Conservation (phyloP, 2,797 vertebrate genomes). For the Clarias platycephalus region DNA sequence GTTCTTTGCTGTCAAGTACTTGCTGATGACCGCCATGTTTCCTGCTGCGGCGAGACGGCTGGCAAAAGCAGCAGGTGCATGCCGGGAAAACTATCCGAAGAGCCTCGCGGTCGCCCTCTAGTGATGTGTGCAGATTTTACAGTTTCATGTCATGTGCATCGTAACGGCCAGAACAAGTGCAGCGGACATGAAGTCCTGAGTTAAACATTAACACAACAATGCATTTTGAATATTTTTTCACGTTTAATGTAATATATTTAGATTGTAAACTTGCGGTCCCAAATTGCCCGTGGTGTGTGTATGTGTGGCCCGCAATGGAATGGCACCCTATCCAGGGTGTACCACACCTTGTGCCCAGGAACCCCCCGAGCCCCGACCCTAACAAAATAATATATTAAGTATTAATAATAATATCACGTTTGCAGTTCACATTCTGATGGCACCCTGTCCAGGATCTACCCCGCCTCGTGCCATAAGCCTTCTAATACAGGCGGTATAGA, state of each 20-base stretch:
- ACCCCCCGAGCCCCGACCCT: too few species aligned
- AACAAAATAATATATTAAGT: too few species aligned
- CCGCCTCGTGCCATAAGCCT: too few species aligned
- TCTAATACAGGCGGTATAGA: too few species aligned
- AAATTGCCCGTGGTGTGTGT: too few species aligned
- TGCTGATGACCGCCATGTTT: slow-evolving; percentile 90
- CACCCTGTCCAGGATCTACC: too few species aligned
- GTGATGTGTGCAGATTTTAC: not conserved
- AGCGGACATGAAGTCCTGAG: not conserved
- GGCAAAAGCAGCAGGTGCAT: not conserved
- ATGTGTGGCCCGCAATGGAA: too few species aligned
- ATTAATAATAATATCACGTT: not conserved
- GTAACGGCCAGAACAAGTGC: too few species aligned
- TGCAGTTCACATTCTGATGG: not conserved
- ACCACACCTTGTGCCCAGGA: too few species aligned
- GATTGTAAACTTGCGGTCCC: not conserved
- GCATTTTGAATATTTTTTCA: not conserved
- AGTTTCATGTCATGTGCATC: not conserved
- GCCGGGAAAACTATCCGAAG: slow-evolving; percentile 8
- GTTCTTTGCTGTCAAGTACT: slow-evolving; percentile 83
- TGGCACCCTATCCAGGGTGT: too few species aligned
- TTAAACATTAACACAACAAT: not conserved
- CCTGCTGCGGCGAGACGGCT: slow-evolving; percentile 50
- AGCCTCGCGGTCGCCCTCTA: not conserved
- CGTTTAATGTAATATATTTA: not conserved